These are phyloP conservation scores for Centropyge bicolor DNA, from an alignment of 2,797 vertebrate genomes.

Conservation along the genomic window DNA sequence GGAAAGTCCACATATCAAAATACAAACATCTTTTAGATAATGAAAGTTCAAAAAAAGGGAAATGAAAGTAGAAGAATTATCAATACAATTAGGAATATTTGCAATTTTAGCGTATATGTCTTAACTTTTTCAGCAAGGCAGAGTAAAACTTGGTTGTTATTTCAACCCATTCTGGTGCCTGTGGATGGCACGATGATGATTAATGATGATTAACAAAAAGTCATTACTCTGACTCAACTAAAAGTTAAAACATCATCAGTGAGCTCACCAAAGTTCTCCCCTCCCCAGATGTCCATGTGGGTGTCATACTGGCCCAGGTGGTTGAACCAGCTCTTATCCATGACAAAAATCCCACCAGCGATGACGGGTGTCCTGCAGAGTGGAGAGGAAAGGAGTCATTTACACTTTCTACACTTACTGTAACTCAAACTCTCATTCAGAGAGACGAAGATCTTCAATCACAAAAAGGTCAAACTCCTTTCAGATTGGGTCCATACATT, in stretches of 20 bases:
- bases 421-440: neutral
- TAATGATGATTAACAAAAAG: slow-evolving; percentile 14
- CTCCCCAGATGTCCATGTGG: slow-evolving; percentile 99
- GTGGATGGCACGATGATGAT: neutral
- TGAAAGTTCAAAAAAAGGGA: neutral
- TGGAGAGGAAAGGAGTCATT: neutral
- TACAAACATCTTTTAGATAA: neutral
- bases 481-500: neutral
- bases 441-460: neutral
- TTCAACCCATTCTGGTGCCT: neutral
- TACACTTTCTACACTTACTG: too few species aligned
- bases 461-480: neutral
- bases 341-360: slow-evolving; percentile 98
- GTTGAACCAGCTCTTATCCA: slow-evolving; percentile 98
- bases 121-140: neutral
- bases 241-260: neutral
- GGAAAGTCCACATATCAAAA: neutral
- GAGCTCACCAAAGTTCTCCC: slow-evolving; percentile 97
- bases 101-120: neutral
- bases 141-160: neutral
- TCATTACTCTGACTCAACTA: slow-evolving; percentile 1
- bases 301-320: slow-evolving; percentile 98
- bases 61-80: neutral
- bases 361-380: slow-evolving; percentile 94
- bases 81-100: neutral